These are phyloP conservation scores for Brachymystax lenok DNA, from an alignment of 2,797 vertebrate genomes.

Conservation along the genomic window DNA sequence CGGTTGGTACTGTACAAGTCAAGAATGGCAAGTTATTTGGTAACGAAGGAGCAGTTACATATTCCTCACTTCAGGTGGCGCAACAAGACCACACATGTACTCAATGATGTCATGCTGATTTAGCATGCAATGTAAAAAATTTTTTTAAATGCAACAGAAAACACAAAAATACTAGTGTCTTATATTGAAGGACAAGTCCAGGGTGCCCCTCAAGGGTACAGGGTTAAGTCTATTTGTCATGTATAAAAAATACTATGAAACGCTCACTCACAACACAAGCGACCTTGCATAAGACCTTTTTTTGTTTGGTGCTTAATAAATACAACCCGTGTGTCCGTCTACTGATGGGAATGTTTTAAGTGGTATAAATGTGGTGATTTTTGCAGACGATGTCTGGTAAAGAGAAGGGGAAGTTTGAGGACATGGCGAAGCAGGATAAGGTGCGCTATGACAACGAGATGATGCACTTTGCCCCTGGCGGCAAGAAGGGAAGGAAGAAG, in stretches of 20 bases:
- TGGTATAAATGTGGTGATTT: neutral
- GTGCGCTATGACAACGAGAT: slow-evolving; percentile 85
- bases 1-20: too few species aligned
- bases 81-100: neutral
- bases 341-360: neutral
- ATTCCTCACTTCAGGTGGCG: neutral
- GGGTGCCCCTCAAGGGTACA: neutral
- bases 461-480: slow-evolving; percentile 83
- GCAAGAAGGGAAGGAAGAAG: slow-evolving; percentile 86
- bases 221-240: neutral
- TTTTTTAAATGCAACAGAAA: neutral
- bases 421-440: slow-evolving; percentile 86
- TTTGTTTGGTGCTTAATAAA: neutral
- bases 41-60: neutral
- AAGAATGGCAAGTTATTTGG: neutral
- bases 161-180: too few species aligned
- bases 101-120: neutral
- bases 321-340: neutral
- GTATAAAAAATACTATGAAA: neutral
- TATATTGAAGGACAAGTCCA: neutral
- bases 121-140: too few species aligned
- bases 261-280: neutral
- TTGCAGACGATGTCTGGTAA: slow-evolving; percentile 83
- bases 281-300: neutral
- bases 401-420: slow-evolving; percentile 86